These are phyloP conservation scores for Chelonoidis abingdonii DNA, from an alignment of 2,113 vertebrate genomes.

Conservation along the genomic window DNA sequence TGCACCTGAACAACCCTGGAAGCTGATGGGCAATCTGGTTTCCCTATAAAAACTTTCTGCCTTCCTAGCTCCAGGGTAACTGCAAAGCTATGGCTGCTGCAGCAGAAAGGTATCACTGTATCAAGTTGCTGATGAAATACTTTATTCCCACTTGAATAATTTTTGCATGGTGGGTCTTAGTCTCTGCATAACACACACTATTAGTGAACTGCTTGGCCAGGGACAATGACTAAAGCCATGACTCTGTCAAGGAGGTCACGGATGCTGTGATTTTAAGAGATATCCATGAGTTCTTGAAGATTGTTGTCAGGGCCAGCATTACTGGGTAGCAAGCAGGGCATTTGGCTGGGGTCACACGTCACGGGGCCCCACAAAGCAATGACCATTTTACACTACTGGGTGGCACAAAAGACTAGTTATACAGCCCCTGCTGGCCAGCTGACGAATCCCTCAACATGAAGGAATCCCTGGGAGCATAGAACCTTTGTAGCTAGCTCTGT, in stretches of 20 bases:
- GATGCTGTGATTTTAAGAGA: too few relatives aligned
- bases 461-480: not conserved
- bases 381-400: not conserved
- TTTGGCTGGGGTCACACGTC: too few relatives aligned
- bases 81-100: not conserved
- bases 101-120: not conserved
- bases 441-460: not conserved
- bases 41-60: not conserved
- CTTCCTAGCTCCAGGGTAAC: not conserved
- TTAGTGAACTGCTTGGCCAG: not conserved
- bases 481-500: fast-evolving
- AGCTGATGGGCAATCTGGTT: too few relatives aligned
- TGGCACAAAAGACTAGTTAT: not conserved
- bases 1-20: too few relatives aligned
- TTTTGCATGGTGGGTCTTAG: not conserved
- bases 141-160: not conserved
- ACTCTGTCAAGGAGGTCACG: too few relatives aligned
- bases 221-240: not conserved
- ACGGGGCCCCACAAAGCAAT: too few relatives aligned
- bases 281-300: too few relatives aligned
- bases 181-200: not conserved
- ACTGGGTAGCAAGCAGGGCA: too few relatives aligned
- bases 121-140: not conserved
- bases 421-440: not conserved
- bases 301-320: too few relatives aligned